A percentile compares a stretch with the other conserved stretches of the same genome.
These are phyloP conservation scores for Mythimna vitellina DNA, from an alignment of 2,888 invertebrate species.

Conservation along the genomic window DNA sequence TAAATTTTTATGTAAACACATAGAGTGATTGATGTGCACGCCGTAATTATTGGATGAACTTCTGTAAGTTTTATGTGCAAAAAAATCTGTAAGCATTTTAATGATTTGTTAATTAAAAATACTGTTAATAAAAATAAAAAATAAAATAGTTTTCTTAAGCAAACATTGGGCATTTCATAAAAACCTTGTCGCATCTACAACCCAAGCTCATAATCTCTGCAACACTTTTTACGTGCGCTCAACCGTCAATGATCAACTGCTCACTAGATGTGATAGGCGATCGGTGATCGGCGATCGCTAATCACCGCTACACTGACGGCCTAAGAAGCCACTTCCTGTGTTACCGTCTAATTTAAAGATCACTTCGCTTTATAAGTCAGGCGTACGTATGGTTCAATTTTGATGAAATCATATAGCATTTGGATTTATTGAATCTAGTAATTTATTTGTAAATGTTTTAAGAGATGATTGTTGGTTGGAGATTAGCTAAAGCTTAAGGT, in stretches of 20 bases:
- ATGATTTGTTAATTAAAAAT: too few relatives aligned
- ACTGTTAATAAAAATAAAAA: too few relatives aligned
- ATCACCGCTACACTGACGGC: slow-evolving; percentile 87
- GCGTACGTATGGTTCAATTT: slow-evolving; percentile 68
- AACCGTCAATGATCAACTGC: slow-evolving; percentile 81
- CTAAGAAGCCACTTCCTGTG: slow-evolving; percentile 89
- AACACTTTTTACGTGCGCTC: slow-evolving; percentile 79
- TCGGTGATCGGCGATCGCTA: slow-evolving; percentile 85
- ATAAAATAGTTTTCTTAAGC: too few relatives aligned
- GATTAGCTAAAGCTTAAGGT: background rate
- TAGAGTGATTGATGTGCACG: too few relatives aligned
- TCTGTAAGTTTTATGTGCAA: too few relatives aligned
- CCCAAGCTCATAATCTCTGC: slow-evolving; percentile 69
- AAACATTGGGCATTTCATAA: too few relatives aligned
- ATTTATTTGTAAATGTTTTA: slow-evolving; percentile 45
- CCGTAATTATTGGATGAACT: too few relatives aligned
- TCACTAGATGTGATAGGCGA: slow-evolving; percentile 83
- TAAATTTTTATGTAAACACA: too few relatives aligned
- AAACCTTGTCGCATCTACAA: slow-evolving; percentile 14
- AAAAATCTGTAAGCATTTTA: too few relatives aligned
- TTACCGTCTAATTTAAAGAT: slow-evolving; percentile 89
- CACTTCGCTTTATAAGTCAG: slow-evolving; percentile 75
- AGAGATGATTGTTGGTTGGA: slow-evolving; percentile 14
- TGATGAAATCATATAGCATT: slow-evolving; percentile 61
- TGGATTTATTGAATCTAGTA: slow-evolving; percentile 56